Base-by-base conservation (phyloP, 35 echinoderm and acorn worm species). In the Lytechinus variegatus region DNA sequence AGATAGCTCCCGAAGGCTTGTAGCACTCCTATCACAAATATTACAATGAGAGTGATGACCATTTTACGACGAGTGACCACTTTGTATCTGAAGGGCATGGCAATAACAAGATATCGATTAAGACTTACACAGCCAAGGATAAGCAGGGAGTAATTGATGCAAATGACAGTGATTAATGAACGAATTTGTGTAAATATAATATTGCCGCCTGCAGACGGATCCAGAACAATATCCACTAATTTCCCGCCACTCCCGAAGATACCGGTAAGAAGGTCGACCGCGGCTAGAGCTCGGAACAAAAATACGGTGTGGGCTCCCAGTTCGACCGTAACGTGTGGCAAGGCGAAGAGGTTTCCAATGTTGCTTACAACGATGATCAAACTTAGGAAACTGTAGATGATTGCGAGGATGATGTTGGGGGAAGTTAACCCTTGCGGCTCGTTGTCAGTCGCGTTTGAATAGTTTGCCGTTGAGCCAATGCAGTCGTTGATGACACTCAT, bases 181-280 rank as follows among this genome's bases (percentile, higher is more conserved):
- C 24, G 10, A 57, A 54, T 54, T 27, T 29, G 54, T n/a, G 13
- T 16, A 27, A 52, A 28, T 4, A 54, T 28, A 5, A 54, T 1
- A 4, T 12, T 8, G 28, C 52, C 52, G 29, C 11, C 88, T 54
- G 16, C 28, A 16, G 28, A 90, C 88, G 27, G 27, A 44, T 90
- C 28, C 7, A 90, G 4, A 8, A 93, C 8, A 54, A 55, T 57
- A 6, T 57, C 92, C n/a, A 93, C n/a, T 24, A 93, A 93, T 27
- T 93, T 93, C 53, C 92, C 92, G 7, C 92, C 92, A 54, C 53
- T 93, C 12, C 52, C 92, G 54, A 93, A 55, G 53, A 93, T 93
- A 9, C 92, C 92, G 13, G 92, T 93, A 14, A 93, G 54, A 16
- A 93, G 54, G 28, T 93, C 92, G 9, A 93, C 92, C 5, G 28